Conservation (phyloP, 1,140 invertebrate genomes). For the Thaumatotibia leucotreta region DNA sequence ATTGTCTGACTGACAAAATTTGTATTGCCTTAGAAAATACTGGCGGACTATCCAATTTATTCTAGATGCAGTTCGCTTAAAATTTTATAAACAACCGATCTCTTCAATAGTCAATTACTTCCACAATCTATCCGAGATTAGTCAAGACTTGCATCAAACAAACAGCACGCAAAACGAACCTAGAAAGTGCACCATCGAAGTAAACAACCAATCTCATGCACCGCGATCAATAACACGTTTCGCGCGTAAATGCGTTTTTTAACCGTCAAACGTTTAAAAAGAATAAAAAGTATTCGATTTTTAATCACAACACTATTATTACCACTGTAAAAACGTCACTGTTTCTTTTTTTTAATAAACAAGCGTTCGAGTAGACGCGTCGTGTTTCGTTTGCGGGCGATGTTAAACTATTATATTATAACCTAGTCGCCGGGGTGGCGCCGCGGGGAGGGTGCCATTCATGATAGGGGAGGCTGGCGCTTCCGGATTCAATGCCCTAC, state of each 20-base stretch:
- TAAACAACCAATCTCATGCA: slow-evolving; percentile 5
- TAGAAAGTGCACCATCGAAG: slow-evolving; percentile 10
- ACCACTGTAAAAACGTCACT: slow-evolving; percentile 28
- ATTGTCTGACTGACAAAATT: no score
- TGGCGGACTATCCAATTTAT: no score
- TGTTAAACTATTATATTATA: slow-evolving; percentile 61
- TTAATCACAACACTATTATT: background rate
- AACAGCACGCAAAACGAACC: background rate
- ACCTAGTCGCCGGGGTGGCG: slow-evolving; percentile 55
- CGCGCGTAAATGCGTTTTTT: background rate
- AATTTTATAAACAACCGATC: background rate
- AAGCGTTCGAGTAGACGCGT: slow-evolving; percentile 34
- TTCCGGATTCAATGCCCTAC: slow-evolving; percentile 32
- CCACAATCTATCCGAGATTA: no score
- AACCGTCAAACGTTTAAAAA: no score
- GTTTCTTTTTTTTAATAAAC: slow-evolving; percentile 54
- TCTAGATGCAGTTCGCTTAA: no score
- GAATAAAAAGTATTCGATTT: background rate
- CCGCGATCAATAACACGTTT: slow-evolving; percentile 2
- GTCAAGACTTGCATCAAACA: no score
- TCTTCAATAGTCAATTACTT: background rate
- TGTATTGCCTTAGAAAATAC: no score
- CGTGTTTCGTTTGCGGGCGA: slow-evolving; percentile 50
- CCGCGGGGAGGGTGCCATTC: slow-evolving; percentile 25
- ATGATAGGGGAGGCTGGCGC: slow-evolving; percentile 12